Evolutionary conservation across 1,140 invertebrate species (phyloP).

Genomic region (Drosophila tani): DNA sequence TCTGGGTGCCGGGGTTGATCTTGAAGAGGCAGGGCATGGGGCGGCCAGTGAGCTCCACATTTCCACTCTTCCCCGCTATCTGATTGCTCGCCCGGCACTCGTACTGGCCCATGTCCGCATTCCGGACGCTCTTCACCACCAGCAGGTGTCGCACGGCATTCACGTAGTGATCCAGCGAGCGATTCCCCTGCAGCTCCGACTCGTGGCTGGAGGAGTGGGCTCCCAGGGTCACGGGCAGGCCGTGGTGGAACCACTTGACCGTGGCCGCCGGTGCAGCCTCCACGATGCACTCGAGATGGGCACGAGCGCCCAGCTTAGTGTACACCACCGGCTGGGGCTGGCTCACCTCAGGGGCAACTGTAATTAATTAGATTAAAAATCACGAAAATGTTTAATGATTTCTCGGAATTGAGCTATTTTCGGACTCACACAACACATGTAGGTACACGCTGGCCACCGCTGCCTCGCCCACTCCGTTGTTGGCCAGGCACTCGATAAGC

Average conservation of each 20-base stretch:
- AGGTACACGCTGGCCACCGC: conserved; percentile 88
- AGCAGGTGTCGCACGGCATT: conserved; percentile 86
- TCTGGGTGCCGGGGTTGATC: conserved; percentile 84
- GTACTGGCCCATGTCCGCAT: conserved; percentile 91
- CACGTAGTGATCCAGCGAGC: conserved; percentile 59
- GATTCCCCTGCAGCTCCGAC: conserved; percentile 60
- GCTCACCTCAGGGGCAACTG: conserved; percentile 90
- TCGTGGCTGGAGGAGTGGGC: conserved; percentile 86
- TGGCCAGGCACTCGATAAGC: conserved; percentile 89
- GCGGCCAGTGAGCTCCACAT: conserved; percentile 86
- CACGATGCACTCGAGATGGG: conserved; percentile 89
- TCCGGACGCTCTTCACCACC: conserved; percentile 89
- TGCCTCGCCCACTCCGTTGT: conserved; percentile 90
- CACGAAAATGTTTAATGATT: background rate
- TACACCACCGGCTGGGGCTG: conserved; percentile 89
- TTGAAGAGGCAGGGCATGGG: conserved; percentile 88
- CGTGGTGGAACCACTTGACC: conserved; percentile 87
- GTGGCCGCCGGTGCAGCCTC: conserved; percentile 88
- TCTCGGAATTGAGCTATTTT: too few relatives aligned
- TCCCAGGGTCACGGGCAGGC: conserved; percentile 86
- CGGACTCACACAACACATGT: conserved; percentile 87
- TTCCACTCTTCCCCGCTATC: conserved; percentile 86
- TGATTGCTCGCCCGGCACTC: conserved; percentile 91
- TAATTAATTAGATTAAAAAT: background rate
- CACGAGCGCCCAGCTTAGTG: conserved; percentile 88